Conservation (phyloP, 2,797 vertebrate species). For the Silurus aristotelis region DNA sequence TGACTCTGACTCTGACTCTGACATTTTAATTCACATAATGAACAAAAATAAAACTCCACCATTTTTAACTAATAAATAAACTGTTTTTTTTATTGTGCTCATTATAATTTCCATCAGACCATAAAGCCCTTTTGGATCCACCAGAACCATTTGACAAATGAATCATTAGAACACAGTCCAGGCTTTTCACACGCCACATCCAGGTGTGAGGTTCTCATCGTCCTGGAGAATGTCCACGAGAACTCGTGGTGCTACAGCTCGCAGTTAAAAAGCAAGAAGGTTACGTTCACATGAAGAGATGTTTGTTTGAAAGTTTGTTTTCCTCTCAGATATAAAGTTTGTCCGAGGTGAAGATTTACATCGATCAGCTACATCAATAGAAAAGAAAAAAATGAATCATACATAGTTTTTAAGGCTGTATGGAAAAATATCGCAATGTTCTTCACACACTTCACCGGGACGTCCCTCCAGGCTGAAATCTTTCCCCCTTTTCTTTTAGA, state of each 20-base stretch:
- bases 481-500: conserved; percentile 19
- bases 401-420: conserved; percentile 43
- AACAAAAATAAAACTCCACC: conserved; percentile 3
- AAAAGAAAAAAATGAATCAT: conserved; percentile 30
- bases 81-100: conserved; percentile 80
- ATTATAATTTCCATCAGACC: conserved; percentile 75
- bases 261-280: conserved; percentile 48
- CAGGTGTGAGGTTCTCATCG: conserved; percentile 21
- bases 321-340: background rate
- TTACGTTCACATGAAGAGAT: conserved; percentile 44
- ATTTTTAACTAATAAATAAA: conserved; percentile 63
- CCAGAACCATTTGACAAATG: conserved; percentile 33
- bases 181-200: conserved; percentile 27
- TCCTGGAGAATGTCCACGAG: conserved; percentile 50
- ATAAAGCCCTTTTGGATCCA: conserved; percentile 61
- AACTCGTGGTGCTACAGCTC: conserved; percentile 59
- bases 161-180: background rate
- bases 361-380: conserved; percentile 38
- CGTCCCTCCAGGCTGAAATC: conserved; percentile 31
- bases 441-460: conserved; percentile 27
- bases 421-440: conserved; percentile 36
- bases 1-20: too few relatives aligned
- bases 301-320: too few relatives aligned
- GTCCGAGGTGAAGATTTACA: conserved; percentile 20
- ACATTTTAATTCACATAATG: background rate